Evolutionary conservation across 2,888 invertebrate genomes (phyloP).

Genomic region (Scrobipalpa atriplicella): DNA sequence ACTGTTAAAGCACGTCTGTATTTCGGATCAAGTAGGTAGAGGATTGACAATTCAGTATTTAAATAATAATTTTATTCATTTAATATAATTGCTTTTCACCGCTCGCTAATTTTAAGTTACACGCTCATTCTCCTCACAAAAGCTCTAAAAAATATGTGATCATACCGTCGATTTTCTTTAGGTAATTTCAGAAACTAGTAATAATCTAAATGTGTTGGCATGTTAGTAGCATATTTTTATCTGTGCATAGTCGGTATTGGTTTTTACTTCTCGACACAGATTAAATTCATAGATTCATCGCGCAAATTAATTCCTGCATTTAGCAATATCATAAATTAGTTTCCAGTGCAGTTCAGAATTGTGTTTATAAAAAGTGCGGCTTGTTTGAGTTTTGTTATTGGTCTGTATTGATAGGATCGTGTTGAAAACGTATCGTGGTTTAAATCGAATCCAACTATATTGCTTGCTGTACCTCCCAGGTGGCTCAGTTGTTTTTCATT

Average conservation of each 20-base stretch:
- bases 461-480: constrained; percentile 60
- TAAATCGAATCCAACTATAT: constrained; percentile 74
- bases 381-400: constrained; percentile 35
- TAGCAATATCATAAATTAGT: neutral
- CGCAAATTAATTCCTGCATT: neutral
- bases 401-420: constrained; percentile 41
- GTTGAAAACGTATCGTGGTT: constrained; percentile 55
- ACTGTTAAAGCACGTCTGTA: neutral
- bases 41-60: too few relatives aligned
- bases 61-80: too few relatives aligned
- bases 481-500: constrained; percentile 65
- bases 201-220: neutral
- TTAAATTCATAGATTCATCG: neutral
- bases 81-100: too few relatives aligned
- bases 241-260: neutral
- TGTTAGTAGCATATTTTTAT: neutral
- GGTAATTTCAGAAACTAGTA: neutral
- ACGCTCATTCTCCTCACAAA: too few relatives aligned
- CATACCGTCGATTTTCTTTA: neutral
- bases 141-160: neutral
- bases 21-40: too few relatives aligned
- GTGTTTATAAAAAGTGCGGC: neutral
- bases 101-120: too few relatives aligned
- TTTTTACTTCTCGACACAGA: neutral
- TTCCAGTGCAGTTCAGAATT: neutral